A percentile compares a stretch with the other conserved stretches of the same genome.
These are phyloP conservation scores for Sarcophaga subvicina DNA, from an alignment of 2,888 invertebrate genomes.

Conservation along the genomic window DNA sequence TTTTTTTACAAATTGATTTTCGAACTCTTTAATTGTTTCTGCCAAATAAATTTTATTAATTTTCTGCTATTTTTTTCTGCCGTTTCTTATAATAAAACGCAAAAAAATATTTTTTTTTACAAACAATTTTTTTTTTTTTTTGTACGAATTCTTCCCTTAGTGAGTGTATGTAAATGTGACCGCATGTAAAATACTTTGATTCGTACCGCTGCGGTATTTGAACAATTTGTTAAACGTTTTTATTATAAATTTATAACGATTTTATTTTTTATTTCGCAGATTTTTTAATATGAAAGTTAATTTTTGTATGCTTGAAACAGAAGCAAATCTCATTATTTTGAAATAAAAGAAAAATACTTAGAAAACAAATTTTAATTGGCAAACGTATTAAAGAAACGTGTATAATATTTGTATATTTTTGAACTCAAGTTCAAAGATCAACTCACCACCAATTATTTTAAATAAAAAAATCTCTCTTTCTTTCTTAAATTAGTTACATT, in stretches of 20 bases:
- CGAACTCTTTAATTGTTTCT: conserved; percentile 47
- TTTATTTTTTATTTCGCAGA: neutral
- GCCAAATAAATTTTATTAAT: conserved; percentile 11
- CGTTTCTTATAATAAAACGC: conserved; percentile 14
- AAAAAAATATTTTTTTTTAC: conserved; percentile 5
- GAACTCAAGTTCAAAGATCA: too few species aligned
- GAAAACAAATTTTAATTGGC: neutral
- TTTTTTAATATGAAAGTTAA: too few species aligned
- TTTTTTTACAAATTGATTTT: conserved; percentile 37
- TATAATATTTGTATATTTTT: too few species aligned
- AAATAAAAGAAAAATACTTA: neutral
- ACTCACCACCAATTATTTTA: too few species aligned
- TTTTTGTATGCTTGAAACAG: too few species aligned
- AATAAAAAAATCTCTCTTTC: too few species aligned
- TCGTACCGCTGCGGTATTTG: conserved; percentile 1
- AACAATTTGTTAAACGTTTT: conserved; percentile 8
- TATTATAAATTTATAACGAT: neutral
- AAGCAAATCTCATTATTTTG: too few species aligned
- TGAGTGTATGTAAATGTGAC: neutral
- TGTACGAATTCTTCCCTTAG: neutral
- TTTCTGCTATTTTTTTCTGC: conserved; percentile 5
- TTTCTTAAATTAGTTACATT: too few species aligned
- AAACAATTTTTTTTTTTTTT: conserved; percentile 13
- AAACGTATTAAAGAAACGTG: too few species aligned
- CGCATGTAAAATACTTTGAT: conserved; percentile 13